A percentile compares a stretch with the other conserved stretches of the same genome.
These are phyloP conservation scores for Gracilinanus agilis DNA, from an alignment of 2,113 vertebrate genomes.

Conservation along the genomic window DNA sequence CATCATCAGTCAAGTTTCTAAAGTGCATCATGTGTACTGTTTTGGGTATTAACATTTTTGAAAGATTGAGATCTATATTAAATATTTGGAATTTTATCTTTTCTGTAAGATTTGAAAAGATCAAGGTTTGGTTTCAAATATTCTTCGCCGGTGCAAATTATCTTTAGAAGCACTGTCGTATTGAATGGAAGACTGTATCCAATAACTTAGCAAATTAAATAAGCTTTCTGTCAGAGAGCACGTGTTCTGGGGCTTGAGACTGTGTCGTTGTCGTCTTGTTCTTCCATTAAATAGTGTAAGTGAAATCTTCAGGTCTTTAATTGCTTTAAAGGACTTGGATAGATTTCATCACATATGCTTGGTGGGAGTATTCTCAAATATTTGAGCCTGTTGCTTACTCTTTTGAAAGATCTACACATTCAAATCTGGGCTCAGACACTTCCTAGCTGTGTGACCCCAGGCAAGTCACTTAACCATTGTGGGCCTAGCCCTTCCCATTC, in stretches of 20 bases:
- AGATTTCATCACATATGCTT: background rate
- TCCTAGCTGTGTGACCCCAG: no score
- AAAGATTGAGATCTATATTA: background rate
- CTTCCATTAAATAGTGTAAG: background rate
- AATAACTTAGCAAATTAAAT: background rate
- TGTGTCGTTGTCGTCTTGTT: background rate
- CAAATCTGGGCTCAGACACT: no score
- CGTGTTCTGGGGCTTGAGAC: background rate
- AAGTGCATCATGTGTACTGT: background rate
- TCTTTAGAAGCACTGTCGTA: background rate
- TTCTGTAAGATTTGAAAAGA: background rate
- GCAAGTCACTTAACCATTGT: no score
- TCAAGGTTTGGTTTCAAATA: background rate
- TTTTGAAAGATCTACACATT: background rate
- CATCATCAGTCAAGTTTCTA: background rate
- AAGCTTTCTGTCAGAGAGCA: background rate
- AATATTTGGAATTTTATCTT: background rate
- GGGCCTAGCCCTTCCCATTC: no score
- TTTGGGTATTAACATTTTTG: background rate
- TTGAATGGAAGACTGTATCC: background rate
- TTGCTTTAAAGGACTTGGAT: background rate
- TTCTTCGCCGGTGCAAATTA: background rate
- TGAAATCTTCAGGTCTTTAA: background rate
- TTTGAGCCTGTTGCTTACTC: background rate
- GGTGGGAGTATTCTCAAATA: background rate